Percentiles rank a stretch among this genome's conserved stretches.
phyloP scores from a whole-genome alignment of 2,113 vertebrate genomes.

The Solea senegalensis region DNA sequence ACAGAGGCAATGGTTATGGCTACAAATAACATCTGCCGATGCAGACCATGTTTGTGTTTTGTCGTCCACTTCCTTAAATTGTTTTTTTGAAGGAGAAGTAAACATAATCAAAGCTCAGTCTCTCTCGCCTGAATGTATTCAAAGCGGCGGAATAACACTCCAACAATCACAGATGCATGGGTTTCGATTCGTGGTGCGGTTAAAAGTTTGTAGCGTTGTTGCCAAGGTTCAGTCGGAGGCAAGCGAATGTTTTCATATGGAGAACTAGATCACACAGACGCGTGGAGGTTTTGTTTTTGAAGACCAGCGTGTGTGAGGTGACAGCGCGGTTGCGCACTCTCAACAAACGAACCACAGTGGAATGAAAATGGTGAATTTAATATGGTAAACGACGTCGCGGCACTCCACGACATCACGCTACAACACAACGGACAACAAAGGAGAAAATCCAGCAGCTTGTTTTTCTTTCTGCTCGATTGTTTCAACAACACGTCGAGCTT shows the following conservation, averaged over 20 bases:
- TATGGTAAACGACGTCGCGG: too few species aligned
- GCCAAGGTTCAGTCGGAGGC: not conserved
- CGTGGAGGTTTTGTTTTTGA: too few species aligned
- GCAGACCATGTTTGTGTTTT: conserved; percentile 60
- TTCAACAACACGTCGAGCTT: too few species aligned
- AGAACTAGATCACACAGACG: not conserved
- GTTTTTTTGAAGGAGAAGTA: conserved; percentile 50
- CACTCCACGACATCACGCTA: too few species aligned
- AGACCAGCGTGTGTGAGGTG: not conserved
- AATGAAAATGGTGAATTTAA: too few species aligned
- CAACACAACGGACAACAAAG: too few species aligned
- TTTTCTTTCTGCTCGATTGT: too few species aligned
- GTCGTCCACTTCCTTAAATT: conserved; percentile 55
- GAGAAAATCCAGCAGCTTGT: too few species aligned
- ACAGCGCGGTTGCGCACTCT: too few species aligned
- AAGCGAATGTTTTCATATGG: not conserved
- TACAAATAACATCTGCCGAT: conserved; percentile 42
- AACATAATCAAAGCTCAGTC: conserved; percentile 37
- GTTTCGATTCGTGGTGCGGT: conserved; percentile 4
- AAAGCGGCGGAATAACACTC: not conserved
- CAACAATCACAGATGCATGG: conserved; percentile 3
- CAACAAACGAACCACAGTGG: too few species aligned
- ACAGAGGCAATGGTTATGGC: conserved; percentile 35
- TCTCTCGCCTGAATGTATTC: conserved; percentile 41
- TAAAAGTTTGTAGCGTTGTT: not conserved